These are phyloP conservation scores for Stercorarius parasiticus DNA, from an alignment of 2,113 vertebrate genomes.

Conservation along the genomic window DNA sequence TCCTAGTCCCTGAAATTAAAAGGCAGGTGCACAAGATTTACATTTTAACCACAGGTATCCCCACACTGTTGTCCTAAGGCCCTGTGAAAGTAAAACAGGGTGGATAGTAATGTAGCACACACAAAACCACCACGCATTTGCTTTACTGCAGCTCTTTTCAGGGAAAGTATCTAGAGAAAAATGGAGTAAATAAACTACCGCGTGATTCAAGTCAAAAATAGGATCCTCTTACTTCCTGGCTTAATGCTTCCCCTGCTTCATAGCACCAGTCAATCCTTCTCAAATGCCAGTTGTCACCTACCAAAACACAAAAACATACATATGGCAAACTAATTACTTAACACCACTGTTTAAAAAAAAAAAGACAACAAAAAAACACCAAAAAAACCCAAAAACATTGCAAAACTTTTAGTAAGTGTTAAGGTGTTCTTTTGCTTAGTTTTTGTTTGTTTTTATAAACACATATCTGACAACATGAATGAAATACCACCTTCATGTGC, in stretches of 20 bases:
- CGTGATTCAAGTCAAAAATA: neutral
- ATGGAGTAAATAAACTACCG: neutral
- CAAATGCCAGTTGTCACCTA: constrained; percentile 84
- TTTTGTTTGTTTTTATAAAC: neutral
- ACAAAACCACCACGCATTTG: fast-evolving
- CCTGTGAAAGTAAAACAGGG: neutral
- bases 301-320: neutral
- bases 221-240: constrained; percentile 8
- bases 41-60: neutral
- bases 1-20: neutral
- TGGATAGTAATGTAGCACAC: neutral
- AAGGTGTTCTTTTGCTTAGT: neutral
- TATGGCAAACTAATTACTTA: neutral
- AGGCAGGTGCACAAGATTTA: too few species aligned
- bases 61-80: neutral
- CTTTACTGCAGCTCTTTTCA: neutral
- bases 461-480: neutral
- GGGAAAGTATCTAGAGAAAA: neutral
- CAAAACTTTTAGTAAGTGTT: neutral
- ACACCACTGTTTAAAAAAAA: neutral
- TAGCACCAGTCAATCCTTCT: constrained; percentile 89
- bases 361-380: too few species aligned
- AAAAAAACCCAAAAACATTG: neutral
- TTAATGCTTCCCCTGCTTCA: constrained; percentile 78
- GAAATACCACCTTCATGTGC: neutral